Evolutionary conservation across 2,888 invertebrate genomes (phyloP).

Genomic region (Eupithecia tripunctaria): DNA sequence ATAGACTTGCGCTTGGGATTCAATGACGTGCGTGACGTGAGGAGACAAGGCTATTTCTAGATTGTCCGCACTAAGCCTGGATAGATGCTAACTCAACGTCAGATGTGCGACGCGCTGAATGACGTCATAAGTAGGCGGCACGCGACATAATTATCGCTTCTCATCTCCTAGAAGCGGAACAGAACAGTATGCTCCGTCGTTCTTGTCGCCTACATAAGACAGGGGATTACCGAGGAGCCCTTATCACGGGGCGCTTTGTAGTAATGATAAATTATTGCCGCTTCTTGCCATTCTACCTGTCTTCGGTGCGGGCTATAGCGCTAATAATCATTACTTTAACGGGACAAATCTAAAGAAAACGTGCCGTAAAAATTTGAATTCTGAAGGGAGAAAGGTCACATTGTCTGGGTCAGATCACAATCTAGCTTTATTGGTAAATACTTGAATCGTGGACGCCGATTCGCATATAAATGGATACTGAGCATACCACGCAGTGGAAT

Average conservation of each 20-base stretch:
- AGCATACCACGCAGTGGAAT: slow-evolving; percentile 20
- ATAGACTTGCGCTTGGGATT: too few species aligned
- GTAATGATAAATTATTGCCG: slow-evolving; percentile 69
- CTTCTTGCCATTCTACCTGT: slow-evolving; percentile 49
- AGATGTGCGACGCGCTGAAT: not conserved
- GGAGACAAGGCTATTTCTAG: not conserved
- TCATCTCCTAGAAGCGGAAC: slow-evolving; percentile 2
- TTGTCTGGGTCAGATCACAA: slow-evolving; percentile 42
- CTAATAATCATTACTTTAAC: slow-evolving; percentile 44
- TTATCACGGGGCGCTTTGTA: slow-evolving; percentile 69
- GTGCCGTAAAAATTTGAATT: slow-evolving; percentile 38
- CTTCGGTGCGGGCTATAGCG: slow-evolving; percentile 41
- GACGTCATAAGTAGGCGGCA: not conserved
- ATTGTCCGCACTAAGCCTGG: not conserved
- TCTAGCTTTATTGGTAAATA: slow-evolving; percentile 40
- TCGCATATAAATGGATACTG: slow-evolving; percentile 27
- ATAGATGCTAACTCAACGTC: not conserved
- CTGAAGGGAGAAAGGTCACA: slow-evolving; percentile 35
- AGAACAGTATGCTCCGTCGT: slow-evolving; percentile 6
- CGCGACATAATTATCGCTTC: slow-evolving; percentile 7
- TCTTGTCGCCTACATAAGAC: slow-evolving; percentile 22
- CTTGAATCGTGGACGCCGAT: slow-evolving; percentile 28
- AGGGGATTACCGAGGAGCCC: slow-evolving; percentile 51
- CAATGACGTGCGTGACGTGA: too few species aligned
- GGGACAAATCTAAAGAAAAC: slow-evolving; percentile 40